These are phyloP conservation scores for Catalaphyllia jardinei DNA, from an alignment of 64 coral and sea anemone species.

Conservation along the genomic window DNA sequence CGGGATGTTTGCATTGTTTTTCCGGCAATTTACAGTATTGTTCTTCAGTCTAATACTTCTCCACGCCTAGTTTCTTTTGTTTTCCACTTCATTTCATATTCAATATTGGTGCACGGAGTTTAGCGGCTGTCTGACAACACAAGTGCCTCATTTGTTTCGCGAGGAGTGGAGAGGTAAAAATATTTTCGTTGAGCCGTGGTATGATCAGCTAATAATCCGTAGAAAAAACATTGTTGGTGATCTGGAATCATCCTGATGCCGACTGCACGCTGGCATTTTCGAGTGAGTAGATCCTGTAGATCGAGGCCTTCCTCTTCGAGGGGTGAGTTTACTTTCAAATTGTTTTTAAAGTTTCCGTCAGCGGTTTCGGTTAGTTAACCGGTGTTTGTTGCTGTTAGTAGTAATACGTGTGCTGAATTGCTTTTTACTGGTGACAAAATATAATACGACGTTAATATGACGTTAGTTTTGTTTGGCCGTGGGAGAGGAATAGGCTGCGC, in stretches of 20 bases:
- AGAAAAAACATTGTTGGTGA: not conserved
- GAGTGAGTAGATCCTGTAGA: not conserved
- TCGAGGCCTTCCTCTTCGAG: not conserved
- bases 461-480: not conserved
- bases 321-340: constrained; percentile 1
- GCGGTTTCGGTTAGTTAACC: not conserved
- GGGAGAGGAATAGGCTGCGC: not conserved
- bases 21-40: constrained; percentile 28
- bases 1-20: constrained; percentile 6
- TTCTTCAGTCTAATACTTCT: not conserved
- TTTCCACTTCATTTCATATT: constrained; percentile 8
- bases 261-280: not conserved
- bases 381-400: not conserved
- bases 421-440: not conserved
- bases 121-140: not conserved
- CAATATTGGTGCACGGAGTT: not conserved
- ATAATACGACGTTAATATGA: not conserved
- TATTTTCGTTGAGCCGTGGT: not conserved
- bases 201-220: not conserved
- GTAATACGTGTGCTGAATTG: not conserved
- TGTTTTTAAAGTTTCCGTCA: not conserved
- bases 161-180: not conserved
- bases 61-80: constrained; percentile 17
- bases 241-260: not conserved
- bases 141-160: not conserved